Conservation (phyloP, 2,113 vertebrate species). For the Ranitomeya imitator region DNA sequence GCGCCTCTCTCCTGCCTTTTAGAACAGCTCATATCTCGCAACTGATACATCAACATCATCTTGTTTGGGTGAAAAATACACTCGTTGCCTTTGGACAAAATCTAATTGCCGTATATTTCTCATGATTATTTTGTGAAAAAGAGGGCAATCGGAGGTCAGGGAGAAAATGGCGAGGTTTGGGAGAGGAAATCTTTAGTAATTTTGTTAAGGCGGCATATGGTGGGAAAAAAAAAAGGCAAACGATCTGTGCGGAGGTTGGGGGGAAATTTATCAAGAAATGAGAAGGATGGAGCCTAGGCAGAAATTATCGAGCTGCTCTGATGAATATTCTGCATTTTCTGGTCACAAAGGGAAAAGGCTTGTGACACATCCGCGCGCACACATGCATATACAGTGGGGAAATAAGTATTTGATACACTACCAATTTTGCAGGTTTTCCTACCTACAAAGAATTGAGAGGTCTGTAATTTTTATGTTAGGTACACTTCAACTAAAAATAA, state of each 20-base stretch:
- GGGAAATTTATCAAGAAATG: slow-evolving; percentile 42
- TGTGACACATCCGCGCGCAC: neutral
- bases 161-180: slow-evolving; percentile 65
- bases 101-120: slow-evolving; percentile 65
- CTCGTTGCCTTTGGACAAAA: slow-evolving; percentile 63
- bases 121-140: slow-evolving; percentile 53
- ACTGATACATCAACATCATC: slow-evolving; percentile 59
- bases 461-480: too few species aligned
- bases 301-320: slow-evolving; percentile 29
- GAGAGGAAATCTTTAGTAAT: slow-evolving; percentile 71
- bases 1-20: slow-evolving; percentile 62
- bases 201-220: slow-evolving; percentile 53
- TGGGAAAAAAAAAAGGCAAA: slow-evolving; percentile 38
- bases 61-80: slow-evolving; percentile 64
- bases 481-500: too few species aligned
- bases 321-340: slow-evolving; percentile 34
- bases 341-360: neutral
- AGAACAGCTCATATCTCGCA: slow-evolving; percentile 63
- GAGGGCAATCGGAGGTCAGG: slow-evolving; percentile 28
- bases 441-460: too few species aligned
- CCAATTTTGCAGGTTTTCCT: too few species aligned
- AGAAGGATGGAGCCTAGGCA: slow-evolving; percentile 18
- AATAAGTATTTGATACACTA: too few species aligned
- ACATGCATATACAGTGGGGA: too few species aligned
- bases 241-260: slow-evolving; percentile 26